Evolutionary conservation across 2,888 invertebrate species (phyloP).

Genomic region (Morpho deidamia): DNA sequence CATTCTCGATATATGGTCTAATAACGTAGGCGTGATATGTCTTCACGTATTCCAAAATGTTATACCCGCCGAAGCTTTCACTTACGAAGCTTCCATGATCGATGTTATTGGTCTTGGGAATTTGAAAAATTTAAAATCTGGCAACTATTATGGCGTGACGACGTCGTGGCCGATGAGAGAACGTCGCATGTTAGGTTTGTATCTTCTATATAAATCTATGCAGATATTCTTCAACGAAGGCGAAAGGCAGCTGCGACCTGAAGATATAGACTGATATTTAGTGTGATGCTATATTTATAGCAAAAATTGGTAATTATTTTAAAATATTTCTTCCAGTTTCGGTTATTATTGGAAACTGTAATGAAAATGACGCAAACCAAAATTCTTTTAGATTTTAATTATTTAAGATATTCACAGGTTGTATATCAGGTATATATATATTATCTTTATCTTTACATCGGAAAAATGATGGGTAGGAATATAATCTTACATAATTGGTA

Average conservation of each 20-base stretch:
- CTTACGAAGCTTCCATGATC: slow-evolving; percentile 96
- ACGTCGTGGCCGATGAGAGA: slow-evolving; percentile 85
- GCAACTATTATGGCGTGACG: slow-evolving; percentile 90
- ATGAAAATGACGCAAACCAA: too few relatives aligned
- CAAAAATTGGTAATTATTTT: too few relatives aligned
- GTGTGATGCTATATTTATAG: too few relatives aligned
- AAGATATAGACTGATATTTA: slow-evolving; percentile 76
- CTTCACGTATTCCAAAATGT: slow-evolving; percentile 94
- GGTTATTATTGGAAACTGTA: too few relatives aligned
- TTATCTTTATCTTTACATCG: too few relatives aligned
- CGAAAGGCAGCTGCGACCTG: slow-evolving; percentile 90
- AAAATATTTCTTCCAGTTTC: too few relatives aligned
- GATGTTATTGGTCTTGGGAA: slow-evolving; percentile 88
- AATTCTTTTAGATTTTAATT: too few relatives aligned
- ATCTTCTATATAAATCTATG: slow-evolving; percentile 89
- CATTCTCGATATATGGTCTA: slow-evolving; percentile 93
- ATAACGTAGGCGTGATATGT: slow-evolving; percentile 91
- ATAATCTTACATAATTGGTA: too few relatives aligned
- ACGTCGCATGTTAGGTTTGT: slow-evolving; percentile 85
- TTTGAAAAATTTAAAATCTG: slow-evolving; percentile 87
- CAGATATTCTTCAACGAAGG: slow-evolving; percentile 92
- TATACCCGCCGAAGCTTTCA: slow-evolving; percentile 94
- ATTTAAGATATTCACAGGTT: too few relatives aligned
- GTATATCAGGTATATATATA: too few relatives aligned
- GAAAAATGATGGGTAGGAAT: too few relatives aligned